phyloP scores from a whole-genome alignment of 2,113 vertebrate species.

The Platysteira castanea region DNA sequence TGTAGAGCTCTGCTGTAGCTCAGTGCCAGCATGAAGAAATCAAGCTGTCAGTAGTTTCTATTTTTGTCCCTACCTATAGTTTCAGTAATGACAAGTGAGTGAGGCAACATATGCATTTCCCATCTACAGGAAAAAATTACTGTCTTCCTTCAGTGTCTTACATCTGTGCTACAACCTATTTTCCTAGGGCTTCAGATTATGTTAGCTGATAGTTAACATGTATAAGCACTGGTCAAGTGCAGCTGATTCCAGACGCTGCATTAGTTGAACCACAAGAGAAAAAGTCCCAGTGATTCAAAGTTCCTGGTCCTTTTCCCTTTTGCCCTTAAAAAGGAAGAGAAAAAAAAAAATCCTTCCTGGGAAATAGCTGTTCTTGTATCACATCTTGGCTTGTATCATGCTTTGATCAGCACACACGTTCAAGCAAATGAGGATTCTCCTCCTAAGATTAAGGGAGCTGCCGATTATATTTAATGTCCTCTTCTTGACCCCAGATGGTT shows the following conservation, averaged over 20 bases:
- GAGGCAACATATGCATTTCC: slow-evolving; percentile 65
- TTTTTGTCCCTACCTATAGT: slow-evolving; percentile 72
- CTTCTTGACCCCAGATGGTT: slow-evolving; percentile 22
- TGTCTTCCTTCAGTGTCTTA: slow-evolving; percentile 58
- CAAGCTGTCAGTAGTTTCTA: slow-evolving; percentile 73
- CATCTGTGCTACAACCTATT: slow-evolving; percentile 67
- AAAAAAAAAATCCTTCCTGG: not conserved
- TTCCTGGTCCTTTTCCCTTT: not conserved
- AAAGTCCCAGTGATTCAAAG: not conserved
- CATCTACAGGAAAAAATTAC: slow-evolving; percentile 62
- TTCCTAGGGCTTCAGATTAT: slow-evolving; percentile 58
- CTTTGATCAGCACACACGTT: slow-evolving; percentile 2
- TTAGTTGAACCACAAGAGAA: not conserved
- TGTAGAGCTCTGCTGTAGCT: slow-evolving; percentile 54
- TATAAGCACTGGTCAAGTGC: slow-evolving; percentile 44
- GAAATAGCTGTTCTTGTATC: not conserved
- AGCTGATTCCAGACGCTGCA: not conserved
- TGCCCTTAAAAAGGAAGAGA: not conserved
- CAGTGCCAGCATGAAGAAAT: slow-evolving; percentile 67
- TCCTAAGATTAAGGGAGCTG: not conserved
- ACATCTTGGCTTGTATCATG: not conserved
- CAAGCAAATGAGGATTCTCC: not conserved
- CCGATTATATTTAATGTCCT: slow-evolving; percentile 40
- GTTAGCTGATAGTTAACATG: slow-evolving; percentile 52
- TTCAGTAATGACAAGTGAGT: slow-evolving; percentile 67